Evolutionary conservation across 2,888 invertebrate genomes (phyloP), one percentile per base, ranked within the genome.

Genomic region (Mongoloraphidia duomilia): DNA sequence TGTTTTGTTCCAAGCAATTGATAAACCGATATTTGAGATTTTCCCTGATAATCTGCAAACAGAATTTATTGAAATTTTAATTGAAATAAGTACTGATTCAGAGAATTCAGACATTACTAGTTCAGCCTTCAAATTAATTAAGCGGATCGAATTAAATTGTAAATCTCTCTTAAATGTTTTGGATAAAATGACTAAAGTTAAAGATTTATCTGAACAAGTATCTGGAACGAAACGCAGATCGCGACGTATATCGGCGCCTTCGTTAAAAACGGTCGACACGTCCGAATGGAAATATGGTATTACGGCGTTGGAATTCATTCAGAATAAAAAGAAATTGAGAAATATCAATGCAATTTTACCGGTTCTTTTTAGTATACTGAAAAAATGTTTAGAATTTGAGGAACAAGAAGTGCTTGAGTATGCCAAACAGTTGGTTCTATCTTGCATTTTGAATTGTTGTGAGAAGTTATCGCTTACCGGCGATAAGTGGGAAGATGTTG

Each of bases 401-500:
- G 84, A 87, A 55, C 88, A 89, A 59, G 77, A 80, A 2, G 76
- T 80, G 13, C 78, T 88, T 0, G 94, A 95, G 63, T 95, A 95
- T 62, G 78, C 85, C 0, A 92, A 92, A 63, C 94, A 95, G 61
- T 68, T 95, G 12, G 72, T 90, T 14, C 68, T 96, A 0, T 83
- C 88, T 0, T 79, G 80, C 1, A 72, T 94, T 34, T 74, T 87
- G 62, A 79, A 83, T 60, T 81, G 78, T 58, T 84, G 81, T 56
- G 73, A 77, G 57, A 77, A 77, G 58, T 69, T 79, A 1, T 61
- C 68, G 13, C 56, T 57, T 1, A 58, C 62, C 53, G 67, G 69
- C 1, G 62, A 68, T 43, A 63, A 65, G 34, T 65, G 63, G 9
- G 70, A 73, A 9, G 61, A 74, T 2, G 64, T 74, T 0, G 73